Evolutionary conservation across 2,888 invertebrate genomes (phyloP).

Genomic region (Aromia moschata): DNA sequence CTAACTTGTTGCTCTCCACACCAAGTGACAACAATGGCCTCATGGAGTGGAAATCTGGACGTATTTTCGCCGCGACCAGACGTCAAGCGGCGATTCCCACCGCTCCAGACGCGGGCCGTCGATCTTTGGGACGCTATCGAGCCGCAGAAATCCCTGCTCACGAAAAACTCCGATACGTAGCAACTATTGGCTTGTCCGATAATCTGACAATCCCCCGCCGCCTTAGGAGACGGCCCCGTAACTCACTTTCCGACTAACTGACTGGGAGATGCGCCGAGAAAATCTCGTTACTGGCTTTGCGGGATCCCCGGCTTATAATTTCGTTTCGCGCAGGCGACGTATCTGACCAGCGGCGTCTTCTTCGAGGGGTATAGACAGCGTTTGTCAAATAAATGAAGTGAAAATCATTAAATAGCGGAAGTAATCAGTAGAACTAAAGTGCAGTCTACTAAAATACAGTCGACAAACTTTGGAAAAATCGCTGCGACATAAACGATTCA

Average conservation of each 20-base stretch:
- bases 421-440: no score
- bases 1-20: conserved; percentile 17
- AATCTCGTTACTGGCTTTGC: conserved; percentile 49
- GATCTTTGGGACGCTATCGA: conserved; percentile 24
- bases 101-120: conserved; percentile 22
- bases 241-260: conserved; percentile 50
- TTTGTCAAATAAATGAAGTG: no score
- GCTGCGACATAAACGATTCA: no score
- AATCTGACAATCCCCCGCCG: conserved; percentile 52
- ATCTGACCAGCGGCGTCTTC: conserved; percentile 21
- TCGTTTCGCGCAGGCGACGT: conserved; percentile 30
- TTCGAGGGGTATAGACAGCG: no score
- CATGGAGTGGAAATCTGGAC: conserved; percentile 17
- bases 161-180: conserved; percentile 28
- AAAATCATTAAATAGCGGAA: no score
- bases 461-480: no score
- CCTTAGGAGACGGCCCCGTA: conserved; percentile 50
- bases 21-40: conserved; percentile 11
- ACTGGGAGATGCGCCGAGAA: conserved; percentile 46
- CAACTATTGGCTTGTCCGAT: conserved; percentile 53
- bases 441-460: no score
- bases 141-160: conserved; percentile 27
- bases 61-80: conserved; percentile 19
- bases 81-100: conserved; percentile 18
- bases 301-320: conserved; percentile 41